phyloP scores from a whole-genome alignment of 2,888 invertebrate genomes.

The Drosophila crucigera region DNA sequence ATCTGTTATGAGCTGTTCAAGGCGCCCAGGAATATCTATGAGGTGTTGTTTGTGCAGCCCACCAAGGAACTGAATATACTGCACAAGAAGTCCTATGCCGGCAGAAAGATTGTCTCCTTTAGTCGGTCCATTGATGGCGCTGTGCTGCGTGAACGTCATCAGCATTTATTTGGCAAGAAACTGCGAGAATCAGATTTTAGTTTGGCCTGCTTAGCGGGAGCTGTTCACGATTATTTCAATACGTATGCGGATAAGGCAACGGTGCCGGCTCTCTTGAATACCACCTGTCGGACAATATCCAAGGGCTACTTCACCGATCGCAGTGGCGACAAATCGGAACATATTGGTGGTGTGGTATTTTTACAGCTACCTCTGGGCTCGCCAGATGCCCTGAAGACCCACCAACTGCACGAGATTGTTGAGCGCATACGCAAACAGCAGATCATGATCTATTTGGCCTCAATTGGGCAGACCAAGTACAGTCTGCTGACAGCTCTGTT shows the following conservation, averaged over 20 bases:
- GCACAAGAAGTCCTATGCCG: conserved; percentile 84
- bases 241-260: conserved; percentile 61
- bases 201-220: conserved; percentile 82
- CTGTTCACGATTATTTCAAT: conserved; percentile 82
- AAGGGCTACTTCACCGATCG: conserved; percentile 84
- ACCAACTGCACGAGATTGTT: conserved; percentile 79
- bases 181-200: conserved; percentile 82
- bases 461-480: conserved; percentile 83
- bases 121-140: conserved; percentile 83
- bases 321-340: conserved; percentile 74
- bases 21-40: conserved; percentile 83
- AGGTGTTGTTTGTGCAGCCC: conserved; percentile 81
- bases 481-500: conserved; percentile 82
- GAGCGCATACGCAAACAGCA: conserved; percentile 82
- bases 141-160: conserved; percentile 73
- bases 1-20: conserved; percentile 82
- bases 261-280: conserved; percentile 80
- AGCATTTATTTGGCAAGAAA: conserved; percentile 69
- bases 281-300: conserved; percentile 83
- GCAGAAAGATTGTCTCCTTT: conserved; percentile 84
- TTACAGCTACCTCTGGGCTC: conserved; percentile 81
- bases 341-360: conserved; percentile 84
- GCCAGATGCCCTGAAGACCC: conserved; percentile 73
- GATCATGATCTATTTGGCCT: conserved; percentile 83
- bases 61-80: conserved; percentile 82